These are phyloP conservation scores for Oncopodura yosiiana DNA, from an alignment of 1,140 invertebrate species.

Conservation along the genomic window DNA sequence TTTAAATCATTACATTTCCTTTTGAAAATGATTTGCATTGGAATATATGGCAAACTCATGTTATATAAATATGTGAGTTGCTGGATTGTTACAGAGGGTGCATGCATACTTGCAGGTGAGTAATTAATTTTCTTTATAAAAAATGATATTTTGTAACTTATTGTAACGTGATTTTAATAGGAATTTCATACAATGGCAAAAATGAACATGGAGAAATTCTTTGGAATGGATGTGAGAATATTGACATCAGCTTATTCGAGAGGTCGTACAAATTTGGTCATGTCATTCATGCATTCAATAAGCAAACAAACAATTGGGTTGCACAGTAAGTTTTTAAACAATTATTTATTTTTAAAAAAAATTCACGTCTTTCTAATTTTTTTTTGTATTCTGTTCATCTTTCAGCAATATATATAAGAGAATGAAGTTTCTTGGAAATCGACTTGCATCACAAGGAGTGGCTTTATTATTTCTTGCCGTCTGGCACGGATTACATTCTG, in stretches of 20 bases:
- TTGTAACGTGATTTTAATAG: constrained; percentile 38
- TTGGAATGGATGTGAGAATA: constrained; percentile 82
- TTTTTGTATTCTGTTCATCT: too few species aligned
- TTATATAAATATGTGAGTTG: constrained; percentile 84
- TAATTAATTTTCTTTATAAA: constrained; percentile 14
- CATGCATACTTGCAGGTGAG: constrained; percentile 54
- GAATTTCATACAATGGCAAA: constrained; percentile 70
- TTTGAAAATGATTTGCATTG: constrained; percentile 55
- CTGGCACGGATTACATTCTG: constrained; percentile 82
- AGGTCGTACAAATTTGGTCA: constrained; percentile 67
- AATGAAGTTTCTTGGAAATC: constrained; percentile 77
- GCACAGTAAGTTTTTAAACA: constrained; percentile 51
- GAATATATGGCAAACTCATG: constrained; percentile 71
- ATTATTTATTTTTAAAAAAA: neutral
- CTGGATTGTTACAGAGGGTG: constrained; percentile 81
- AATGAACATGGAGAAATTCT: constrained; percentile 45
- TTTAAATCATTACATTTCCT: constrained; percentile 55
- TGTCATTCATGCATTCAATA: constrained; percentile 80
- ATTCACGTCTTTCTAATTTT: constrained; percentile 3
- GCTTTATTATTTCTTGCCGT: constrained; percentile 77
- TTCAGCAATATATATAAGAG: constrained; percentile 76
- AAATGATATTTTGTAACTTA: neutral
- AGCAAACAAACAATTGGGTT: constrained; percentile 87
- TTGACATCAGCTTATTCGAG: constrained; percentile 66
- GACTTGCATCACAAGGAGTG: constrained; percentile 66